phyloP scores from a whole-genome alignment of 2,113 vertebrate genomes.

The Panthera leo region DNA sequence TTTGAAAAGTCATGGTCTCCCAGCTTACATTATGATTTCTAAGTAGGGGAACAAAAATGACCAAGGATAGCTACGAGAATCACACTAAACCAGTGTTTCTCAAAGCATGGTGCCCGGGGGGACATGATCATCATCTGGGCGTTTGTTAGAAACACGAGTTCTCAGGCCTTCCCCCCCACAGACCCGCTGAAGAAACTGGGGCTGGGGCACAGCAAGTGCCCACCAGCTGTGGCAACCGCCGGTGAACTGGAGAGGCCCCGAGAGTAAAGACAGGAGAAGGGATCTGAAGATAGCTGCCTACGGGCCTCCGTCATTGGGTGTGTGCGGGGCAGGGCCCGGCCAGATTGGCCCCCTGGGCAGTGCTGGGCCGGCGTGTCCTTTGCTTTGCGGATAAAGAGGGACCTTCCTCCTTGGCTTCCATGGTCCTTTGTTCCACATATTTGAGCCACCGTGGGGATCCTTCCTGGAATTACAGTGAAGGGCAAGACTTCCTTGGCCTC shows the following conservation, averaged over 20 bases:
- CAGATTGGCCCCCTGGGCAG: fast-evolving
- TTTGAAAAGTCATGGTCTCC: not conserved
- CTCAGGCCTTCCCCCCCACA: not conserved
- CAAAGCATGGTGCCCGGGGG: not conserved
- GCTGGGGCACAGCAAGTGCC: no score
- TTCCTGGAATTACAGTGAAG: not conserved
- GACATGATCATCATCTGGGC: fast-evolving
- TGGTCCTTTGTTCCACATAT: not conserved
- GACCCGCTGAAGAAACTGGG: not conserved
- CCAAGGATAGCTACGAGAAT: not conserved
- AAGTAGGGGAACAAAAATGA: not conserved
- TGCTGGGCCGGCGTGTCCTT: not conserved
- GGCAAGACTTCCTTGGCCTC: no score
- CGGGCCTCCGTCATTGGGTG: not conserved
- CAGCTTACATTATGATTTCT: not conserved
- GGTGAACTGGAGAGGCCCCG: not conserved
- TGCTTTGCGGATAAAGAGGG: not conserved
- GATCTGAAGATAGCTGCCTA: not conserved
- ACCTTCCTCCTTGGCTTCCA: not conserved
- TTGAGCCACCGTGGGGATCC: not conserved
- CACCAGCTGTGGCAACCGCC: not conserved
- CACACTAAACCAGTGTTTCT: not conserved
- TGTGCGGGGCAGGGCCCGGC: not conserved
- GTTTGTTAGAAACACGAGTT: not conserved
- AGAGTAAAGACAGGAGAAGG: fast-evolving